Base-by-base conservation (phyloP, 1,140 invertebrate species). In the Gryon sp. region DNA sequence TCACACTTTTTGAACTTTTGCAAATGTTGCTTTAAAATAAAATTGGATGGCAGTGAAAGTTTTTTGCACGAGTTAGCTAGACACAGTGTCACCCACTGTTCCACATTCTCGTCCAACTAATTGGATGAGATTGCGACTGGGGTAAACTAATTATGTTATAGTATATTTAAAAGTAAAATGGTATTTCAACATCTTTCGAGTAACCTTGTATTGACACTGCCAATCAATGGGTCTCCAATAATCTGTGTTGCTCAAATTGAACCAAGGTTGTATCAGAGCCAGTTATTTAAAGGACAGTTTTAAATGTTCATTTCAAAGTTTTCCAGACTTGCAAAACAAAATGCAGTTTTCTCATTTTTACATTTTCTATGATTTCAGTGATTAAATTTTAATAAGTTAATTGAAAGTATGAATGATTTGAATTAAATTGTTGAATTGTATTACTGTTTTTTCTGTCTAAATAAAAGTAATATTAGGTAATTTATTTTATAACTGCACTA, bases 81-180 rank as follows among this genome's bases (percentile, higher is more conserved):
- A 83, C 76, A 57, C 69, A 63, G 34, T 83, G 78, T 84, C 80
- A 86, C 78, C 82, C 76, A 87, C 68, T 87, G 83, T 48, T 87
- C 84, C 80, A n/a, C 80, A 84, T 87, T 88, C 84, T 83, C 30
- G 18, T 52, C 48, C 41, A 32, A 65, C 84, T 87, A 88, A 88
- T 88, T 87, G 87, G 85, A 88, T 88, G 75, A 70, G 43, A 66
- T 52, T 62, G 76, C 43, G 79, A 72, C 78, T 82, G 57, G 79
- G 82, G 83, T 86, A 87, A 86, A 86, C 82, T 88, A 88, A 88
- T 88, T 84, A 80, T 80, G 82, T 87, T 86, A 86, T 76, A 69
- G 74, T 73, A 53, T 78, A 66, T 79, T n/a, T n/a, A n/a, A 73
- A 59, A 66, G 52, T 32, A 55, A 45, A 65, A 45, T 53, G 46